phyloP scores from a whole-genome alignment of 2,888 invertebrate species.

The Cyclophora albipunctata region DNA sequence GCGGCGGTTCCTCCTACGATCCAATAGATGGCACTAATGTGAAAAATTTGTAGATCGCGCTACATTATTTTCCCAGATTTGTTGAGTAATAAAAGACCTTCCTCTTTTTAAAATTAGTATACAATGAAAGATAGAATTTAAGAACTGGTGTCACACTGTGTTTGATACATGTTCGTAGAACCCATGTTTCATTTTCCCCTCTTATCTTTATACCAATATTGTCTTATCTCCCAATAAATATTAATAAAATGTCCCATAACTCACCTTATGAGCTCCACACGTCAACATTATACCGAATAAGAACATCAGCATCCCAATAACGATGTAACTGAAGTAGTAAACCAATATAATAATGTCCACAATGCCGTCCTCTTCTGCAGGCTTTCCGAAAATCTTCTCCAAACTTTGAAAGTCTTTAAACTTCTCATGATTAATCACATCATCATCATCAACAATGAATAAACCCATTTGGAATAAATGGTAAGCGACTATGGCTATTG shows the following conservation, averaged over 20 bases:
- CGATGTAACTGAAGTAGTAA: constrained; percentile 50
- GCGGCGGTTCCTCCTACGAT: too few species aligned
- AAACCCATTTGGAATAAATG: constrained; percentile 51
- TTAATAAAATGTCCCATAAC: constrained; percentile 2
- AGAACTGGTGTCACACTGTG: too few species aligned
- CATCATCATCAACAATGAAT: constrained; percentile 42
- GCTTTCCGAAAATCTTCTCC: constrained; percentile 50
- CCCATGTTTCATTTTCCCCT: too few species aligned
- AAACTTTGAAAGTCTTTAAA: constrained; percentile 55
- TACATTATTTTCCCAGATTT: too few species aligned
- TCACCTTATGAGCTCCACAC: constrained; percentile 59
- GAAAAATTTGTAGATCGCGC: too few species aligned
- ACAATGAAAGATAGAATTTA: too few species aligned
- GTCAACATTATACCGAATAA: constrained; percentile 49
- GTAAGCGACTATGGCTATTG: constrained; percentile 52
- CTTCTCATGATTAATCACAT: constrained; percentile 37
- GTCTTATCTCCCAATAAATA: too few species aligned
- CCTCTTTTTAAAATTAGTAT: too few species aligned
- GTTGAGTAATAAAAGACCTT: too few species aligned
- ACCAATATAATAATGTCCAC: constrained; percentile 42
- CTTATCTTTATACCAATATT: too few species aligned
- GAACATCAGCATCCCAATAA: constrained; percentile 47
- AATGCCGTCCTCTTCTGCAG: constrained; percentile 37
- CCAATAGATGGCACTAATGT: too few species aligned
- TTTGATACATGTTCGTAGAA: too few species aligned